Percentiles rank a stretch among this genome's conserved stretches.
Conservation (phyloP, 2,888 invertebrate genomes). For the Bombylius major region DNA sequence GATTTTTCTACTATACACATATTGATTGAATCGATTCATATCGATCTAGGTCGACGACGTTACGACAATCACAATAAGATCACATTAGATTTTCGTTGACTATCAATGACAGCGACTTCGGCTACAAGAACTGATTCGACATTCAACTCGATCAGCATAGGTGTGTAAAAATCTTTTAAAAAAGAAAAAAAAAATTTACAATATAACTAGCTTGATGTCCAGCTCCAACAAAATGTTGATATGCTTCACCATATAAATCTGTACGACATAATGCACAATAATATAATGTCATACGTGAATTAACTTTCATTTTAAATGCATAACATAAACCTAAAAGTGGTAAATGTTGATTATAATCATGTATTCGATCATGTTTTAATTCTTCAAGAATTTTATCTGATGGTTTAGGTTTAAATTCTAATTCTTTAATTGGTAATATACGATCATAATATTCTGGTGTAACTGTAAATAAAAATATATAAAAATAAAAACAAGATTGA, state of each 20-base stretch:
- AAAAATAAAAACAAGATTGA: background rate
- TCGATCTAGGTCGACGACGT: too few species aligned
- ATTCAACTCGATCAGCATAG: too few species aligned
- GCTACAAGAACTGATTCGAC: too few species aligned
- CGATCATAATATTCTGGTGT: slow-evolving; percentile 9
- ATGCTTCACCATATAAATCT: background rate
- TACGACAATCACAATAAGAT: too few species aligned
- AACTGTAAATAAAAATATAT: slow-evolving; percentile 2
- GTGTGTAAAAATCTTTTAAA: too few species aligned
- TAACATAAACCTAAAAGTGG: slow-evolving; percentile 11
- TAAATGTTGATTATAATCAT: slow-evolving; percentile 9
- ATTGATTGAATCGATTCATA: too few species aligned
- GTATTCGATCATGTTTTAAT: slow-evolving; percentile 4
- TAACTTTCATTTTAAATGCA: slow-evolving; percentile 7
- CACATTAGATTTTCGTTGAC: too few species aligned
- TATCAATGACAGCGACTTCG: too few species aligned
- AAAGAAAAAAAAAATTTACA: slow-evolving; percentile 1
- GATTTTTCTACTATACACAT: too few species aligned
- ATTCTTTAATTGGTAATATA: slow-evolving; percentile 4
- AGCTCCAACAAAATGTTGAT: slow-evolving; percentile 5
- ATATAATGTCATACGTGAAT: background rate
- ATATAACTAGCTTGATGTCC: slow-evolving; percentile 11
- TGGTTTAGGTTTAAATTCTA: slow-evolving; percentile 3
- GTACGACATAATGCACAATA: slow-evolving; percentile 7
- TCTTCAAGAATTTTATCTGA: background rate